Conservation (phyloP, 2,888 invertebrate species). For the Chymomyza caudatula region DNA sequence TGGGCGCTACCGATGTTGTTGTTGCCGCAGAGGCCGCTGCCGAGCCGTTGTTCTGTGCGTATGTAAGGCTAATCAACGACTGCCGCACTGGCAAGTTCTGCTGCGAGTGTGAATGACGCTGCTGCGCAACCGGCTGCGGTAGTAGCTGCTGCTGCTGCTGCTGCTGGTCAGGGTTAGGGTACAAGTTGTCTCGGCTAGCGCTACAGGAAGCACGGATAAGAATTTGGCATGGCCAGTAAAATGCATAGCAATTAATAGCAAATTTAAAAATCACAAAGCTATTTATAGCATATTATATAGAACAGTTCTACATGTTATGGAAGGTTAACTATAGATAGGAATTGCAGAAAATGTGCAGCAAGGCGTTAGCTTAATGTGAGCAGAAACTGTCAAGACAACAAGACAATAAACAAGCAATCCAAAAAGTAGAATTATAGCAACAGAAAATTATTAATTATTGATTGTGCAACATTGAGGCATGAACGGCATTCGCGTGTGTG, state of each 20-base stretch:
- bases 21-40: conserved; percentile 37
- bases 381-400: conserved; percentile 54
- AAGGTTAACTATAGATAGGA: not conserved
- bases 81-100: conserved; percentile 76
- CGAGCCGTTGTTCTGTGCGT: conserved; percentile 67
- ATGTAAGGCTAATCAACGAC: conserved; percentile 77
- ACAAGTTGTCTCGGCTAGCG: conserved; percentile 77
- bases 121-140: conserved; percentile 39
- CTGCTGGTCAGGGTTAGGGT: conserved; percentile 66
- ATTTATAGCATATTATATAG: not conserved
- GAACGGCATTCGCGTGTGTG: conserved; percentile 23
- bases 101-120: conserved; percentile 73
- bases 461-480: conserved; percentile 54
- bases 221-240: conserved; percentile 13
- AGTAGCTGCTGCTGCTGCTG: conserved; percentile 47
- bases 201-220: conserved; percentile 46
- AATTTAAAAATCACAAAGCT: no score
- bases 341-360: not conserved
- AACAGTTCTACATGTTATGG: conserved; percentile 7
- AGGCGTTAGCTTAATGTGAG: conserved; percentile 63
- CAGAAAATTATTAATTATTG: conserved; percentile 67
- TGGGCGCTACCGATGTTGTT: conserved; percentile 47
- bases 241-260: conserved; percentile 40
- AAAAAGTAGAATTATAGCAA: conserved; percentile 14
- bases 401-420: not conserved